Base-by-base conservation (phyloP, 2,797 vertebrate genomes). In the Cebuella pygmaea region DNA sequence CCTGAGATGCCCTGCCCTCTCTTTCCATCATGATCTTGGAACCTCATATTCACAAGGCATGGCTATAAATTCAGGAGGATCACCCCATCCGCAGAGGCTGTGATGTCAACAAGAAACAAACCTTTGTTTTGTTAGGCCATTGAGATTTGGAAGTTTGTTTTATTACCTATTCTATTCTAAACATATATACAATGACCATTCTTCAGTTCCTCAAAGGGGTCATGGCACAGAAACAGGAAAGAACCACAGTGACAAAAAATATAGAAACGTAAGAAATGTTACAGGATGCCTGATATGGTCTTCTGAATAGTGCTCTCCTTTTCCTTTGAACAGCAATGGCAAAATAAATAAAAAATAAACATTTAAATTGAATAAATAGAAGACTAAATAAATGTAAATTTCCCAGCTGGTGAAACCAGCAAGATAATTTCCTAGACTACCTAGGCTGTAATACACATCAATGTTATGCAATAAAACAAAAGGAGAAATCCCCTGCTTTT, bases 321-420 rank as follows among this genome's bases (percentile, higher is more conserved):
- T 61, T 83, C 61, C 52, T 93, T 88, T 86, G 15, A 95, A 67
- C 2, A 85, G 36, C 15, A 94, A 96, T 80, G n/a, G 9, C 83
- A 91, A 93, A 94, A 92, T 92, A 95, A 92, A 72, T 88, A 15
- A 48, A 75, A 9, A 76, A 55, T n/a, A 50, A 83, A 86, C 20
- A 88, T 30, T 55, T 86, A 48, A 87, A 83, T 70, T 10, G 46
- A 76, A 92, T 36, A 79, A 67, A 67, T 19, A 33, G 33, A 67
- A 91, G 57, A 88, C 41, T 87, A 80, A 91, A 90, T 78, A 91
- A 92, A 81, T 74, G 79, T 24, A 61, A 96, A 75, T 88, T 91
- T 81, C 22, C 12, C 78, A 95, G 46, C 67, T 95, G 52, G 79
- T 55, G 20, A 97, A 85, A 89, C 50, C 79, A 89, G 44, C 33